These are phyloP conservation scores for Phainopepla nitens DNA, from an alignment of 2,113 vertebrate species.

Conservation along the genomic window DNA sequence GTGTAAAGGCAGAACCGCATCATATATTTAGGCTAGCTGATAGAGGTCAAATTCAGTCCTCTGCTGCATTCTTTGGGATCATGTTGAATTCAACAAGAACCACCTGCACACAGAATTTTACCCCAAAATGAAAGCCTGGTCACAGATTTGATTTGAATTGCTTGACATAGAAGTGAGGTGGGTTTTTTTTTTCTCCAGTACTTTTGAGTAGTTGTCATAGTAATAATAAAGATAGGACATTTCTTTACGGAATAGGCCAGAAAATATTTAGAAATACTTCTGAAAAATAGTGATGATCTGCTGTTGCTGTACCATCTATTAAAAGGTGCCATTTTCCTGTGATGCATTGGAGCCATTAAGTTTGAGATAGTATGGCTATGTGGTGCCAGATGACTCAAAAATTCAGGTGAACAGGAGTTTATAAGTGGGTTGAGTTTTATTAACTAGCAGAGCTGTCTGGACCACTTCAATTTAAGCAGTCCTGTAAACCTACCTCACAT, in stretches of 20 bases:
- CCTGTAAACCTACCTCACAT: neutral
- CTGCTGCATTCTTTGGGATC: constrained; percentile 12
- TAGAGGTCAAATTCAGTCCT: constrained; percentile 38
- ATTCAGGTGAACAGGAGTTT: neutral
- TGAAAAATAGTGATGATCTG: neutral
- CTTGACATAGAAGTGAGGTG: neutral
- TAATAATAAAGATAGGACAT: neutral
- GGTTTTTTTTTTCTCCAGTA: accelerated
- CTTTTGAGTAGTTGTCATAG: neutral
- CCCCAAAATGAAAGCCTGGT: neutral
- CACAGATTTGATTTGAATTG: constrained; percentile 29
- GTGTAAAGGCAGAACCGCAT: neutral
- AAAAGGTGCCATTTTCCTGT: neutral
- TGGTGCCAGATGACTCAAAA: neutral
- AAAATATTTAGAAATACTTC: neutral
- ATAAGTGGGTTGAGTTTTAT: neutral
- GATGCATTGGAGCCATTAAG: neutral
- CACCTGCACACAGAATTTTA: constrained; percentile 31
- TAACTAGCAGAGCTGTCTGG: neutral
- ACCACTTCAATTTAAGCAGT: neutral
- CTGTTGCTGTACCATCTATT: neutral
- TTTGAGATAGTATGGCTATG: neutral
- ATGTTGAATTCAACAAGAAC: constrained; percentile 36
- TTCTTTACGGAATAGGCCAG: neutral
- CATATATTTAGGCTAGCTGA: neutral